Percentiles rank a stretch among this genome's conserved stretches.
Evolutionary conservation across 2,888 invertebrate species (phyloP).

Genomic region (Nephrotoma appendiculata): DNA sequence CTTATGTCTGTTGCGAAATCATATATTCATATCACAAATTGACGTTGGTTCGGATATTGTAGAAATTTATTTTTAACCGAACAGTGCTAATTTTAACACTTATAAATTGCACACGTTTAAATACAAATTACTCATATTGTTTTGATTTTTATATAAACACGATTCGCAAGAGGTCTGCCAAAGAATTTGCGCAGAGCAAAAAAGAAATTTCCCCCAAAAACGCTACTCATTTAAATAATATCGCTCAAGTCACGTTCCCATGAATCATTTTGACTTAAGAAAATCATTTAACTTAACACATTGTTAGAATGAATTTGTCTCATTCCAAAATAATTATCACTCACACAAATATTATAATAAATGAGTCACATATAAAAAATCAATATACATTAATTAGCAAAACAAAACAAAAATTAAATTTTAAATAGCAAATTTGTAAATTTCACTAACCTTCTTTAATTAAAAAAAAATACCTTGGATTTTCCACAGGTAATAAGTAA

Average conservation of each 20-base stretch:
- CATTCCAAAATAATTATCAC: background rate
- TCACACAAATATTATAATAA: background rate
- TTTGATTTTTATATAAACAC: background rate
- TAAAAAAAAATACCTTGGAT: background rate
- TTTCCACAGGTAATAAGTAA: background rate
- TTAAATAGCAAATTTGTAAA: background rate
- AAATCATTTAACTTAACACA: background rate
- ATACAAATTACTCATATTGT: background rate
- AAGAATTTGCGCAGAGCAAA: background rate
- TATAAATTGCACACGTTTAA: background rate
- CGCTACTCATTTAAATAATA: background rate
- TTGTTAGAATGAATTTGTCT: background rate
- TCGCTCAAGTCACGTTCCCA: background rate
- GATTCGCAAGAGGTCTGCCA: background rate
- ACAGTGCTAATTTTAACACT: background rate
- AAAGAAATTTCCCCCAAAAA: background rate
- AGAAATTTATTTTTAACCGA: background rate
- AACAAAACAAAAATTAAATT: background rate
- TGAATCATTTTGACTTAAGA: background rate
- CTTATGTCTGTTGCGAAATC: background rate
- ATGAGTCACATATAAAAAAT: background rate
- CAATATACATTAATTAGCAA: background rate
- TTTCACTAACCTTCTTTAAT: background rate
- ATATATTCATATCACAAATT: background rate
- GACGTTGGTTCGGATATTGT: background rate